A percentile compares a stretch with the other conserved stretches of the same genome.
Conservation (phyloP, 2,797 vertebrate species). For the Mus spretus region DNA sequence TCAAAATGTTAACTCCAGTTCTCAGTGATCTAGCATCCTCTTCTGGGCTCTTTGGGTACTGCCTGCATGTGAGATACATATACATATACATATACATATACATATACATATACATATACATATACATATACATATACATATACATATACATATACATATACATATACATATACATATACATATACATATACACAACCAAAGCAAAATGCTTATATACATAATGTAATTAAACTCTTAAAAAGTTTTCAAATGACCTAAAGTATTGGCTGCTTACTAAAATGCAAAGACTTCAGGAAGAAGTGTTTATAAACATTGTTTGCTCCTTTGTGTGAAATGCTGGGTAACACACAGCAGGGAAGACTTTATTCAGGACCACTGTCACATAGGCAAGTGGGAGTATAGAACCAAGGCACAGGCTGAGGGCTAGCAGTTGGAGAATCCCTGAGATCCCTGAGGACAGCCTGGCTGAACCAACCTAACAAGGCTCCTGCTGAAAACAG, state of each 20-base stretch:
- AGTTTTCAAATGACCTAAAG: neutral
- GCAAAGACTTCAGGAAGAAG: slow-evolving; percentile 18
- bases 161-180: neutral
- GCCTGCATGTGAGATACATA: too few relatives aligned
- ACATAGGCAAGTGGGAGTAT: neutral
- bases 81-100: too few relatives aligned
- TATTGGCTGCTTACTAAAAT: neutral
- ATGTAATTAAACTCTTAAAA: neutral
- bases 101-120: too few relatives aligned
- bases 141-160: too few relatives aligned
- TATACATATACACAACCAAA: neutral
- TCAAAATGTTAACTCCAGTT: neutral
- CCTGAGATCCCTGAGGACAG: too few relatives aligned
- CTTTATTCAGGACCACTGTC: neutral
- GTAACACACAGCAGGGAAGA: neutral
- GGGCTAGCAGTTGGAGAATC: neutral
- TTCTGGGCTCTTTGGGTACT: neutral
- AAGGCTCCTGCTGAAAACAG: neutral
- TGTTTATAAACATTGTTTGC: neutral
- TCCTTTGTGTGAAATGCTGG: neutral
- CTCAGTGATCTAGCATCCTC: neutral
- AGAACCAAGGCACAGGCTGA: neutral
- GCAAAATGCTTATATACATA: neutral
- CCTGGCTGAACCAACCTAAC: neutral
- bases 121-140: neutral